A percentile compares a stretch with the other conserved stretches of the same genome.
Evolutionary conservation across 2,113 vertebrate species (phyloP).

Genomic region (Albula goreensis): DNA sequence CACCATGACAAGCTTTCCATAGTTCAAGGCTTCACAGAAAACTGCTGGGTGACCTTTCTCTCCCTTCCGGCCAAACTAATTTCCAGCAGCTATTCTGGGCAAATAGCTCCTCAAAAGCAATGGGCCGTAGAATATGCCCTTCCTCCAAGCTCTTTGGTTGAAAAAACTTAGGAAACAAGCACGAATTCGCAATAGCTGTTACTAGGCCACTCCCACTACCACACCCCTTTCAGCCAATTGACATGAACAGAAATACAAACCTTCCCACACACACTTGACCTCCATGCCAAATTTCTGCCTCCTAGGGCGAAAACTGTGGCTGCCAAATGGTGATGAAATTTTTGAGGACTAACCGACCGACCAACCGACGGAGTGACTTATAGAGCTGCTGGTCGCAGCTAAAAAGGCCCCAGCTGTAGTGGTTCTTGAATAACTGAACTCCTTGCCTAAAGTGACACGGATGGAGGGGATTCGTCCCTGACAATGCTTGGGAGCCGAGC

Average conservation of each 20-base stretch:
- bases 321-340: too few species aligned
- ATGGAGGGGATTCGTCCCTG: not conserved
- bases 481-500: not conserved
- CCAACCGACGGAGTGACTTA: too few species aligned
- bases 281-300: too few species aligned
- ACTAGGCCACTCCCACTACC: too few species aligned
- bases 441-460: not conserved
- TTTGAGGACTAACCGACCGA: too few species aligned
- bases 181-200: too few species aligned
- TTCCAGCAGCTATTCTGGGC: not conserved
- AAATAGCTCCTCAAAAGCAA: not conserved
- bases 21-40: slow-evolving; percentile 2
- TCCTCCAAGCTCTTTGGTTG: not conserved
- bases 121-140: not conserved
- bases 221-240: too few species aligned
- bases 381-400: too few species aligned
- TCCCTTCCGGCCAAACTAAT: not conserved
- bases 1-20: not conserved
- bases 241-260: too few species aligned
- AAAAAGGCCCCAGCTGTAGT: too few species aligned
- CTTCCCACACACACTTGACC: too few species aligned
- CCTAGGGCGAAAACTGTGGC: too few species aligned
- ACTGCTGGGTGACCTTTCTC: not conserved
- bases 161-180: not conserved
- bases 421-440: not conserved